phyloP scores from a whole-genome alignment of 2,888 invertebrate genomes.

The Melolontha melolontha region DNA sequence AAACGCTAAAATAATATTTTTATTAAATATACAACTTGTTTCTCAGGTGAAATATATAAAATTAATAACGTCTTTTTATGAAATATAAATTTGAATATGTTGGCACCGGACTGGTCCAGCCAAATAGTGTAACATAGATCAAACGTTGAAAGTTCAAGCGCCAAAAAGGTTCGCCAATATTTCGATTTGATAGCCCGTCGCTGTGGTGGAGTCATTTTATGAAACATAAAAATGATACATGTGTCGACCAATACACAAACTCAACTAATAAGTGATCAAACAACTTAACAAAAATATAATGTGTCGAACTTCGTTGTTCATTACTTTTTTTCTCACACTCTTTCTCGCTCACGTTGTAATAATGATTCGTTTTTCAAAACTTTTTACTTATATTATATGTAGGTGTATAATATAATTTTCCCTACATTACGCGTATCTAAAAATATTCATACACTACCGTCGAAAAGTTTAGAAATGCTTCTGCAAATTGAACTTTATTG shows the following conservation, averaged over 20 bases:
- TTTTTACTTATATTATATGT: too few relatives aligned
- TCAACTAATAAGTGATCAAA: slow-evolving; percentile 35
- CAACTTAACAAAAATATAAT: slow-evolving; percentile 22
- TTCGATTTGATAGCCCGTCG: slow-evolving; percentile 46
- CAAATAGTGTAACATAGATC: slow-evolving; percentile 19
- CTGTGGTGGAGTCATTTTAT: slow-evolving; percentile 46
- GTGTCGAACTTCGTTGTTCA: not conserved
- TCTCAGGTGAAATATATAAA: too few relatives aligned
- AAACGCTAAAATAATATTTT: too few relatives aligned
- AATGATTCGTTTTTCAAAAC: too few relatives aligned
- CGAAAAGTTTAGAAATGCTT: too few relatives aligned
- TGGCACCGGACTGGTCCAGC: not conserved
- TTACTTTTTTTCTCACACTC: not conserved
- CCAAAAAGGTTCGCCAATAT: slow-evolving; percentile 42
- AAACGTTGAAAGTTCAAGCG: slow-evolving; percentile 26
- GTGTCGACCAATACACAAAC: slow-evolving; percentile 42
- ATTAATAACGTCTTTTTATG: too few relatives aligned
- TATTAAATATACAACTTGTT: too few relatives aligned
- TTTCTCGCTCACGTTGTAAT: too few relatives aligned
- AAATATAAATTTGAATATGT: slow-evolving; percentile 14
- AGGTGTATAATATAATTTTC: too few relatives aligned
- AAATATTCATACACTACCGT: too few relatives aligned
- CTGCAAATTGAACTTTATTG: too few relatives aligned
- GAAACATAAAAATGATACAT: slow-evolving; percentile 49
- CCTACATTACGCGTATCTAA: too few relatives aligned